Conservation (phyloP, 1,140 invertebrate species). For the Battus philenor region DNA sequence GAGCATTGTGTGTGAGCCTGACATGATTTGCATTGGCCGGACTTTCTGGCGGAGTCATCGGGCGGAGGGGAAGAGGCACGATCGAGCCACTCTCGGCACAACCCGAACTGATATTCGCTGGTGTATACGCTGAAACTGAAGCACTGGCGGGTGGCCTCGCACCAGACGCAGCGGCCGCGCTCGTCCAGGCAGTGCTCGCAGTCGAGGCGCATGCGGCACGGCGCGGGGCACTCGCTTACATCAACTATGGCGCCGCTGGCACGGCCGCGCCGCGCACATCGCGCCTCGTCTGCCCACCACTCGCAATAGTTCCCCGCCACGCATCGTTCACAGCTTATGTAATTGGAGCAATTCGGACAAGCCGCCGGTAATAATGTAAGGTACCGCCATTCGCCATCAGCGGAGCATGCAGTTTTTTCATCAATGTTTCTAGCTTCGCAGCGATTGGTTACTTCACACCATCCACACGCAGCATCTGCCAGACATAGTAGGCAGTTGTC, state of each 20-base stretch:
- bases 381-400: constrained; percentile 83
- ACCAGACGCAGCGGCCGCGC: constrained; percentile 95
- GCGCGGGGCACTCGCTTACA: constrained; percentile 82
- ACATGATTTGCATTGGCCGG: constrained; percentile 89
- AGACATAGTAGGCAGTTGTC: constrained; percentile 92
- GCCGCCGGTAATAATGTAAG: constrained; percentile 86
- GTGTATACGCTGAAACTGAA: constrained; percentile 97
- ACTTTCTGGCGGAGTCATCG: constrained; percentile 40
- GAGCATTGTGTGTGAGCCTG: constrained; percentile 85
- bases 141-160: constrained; percentile 92
- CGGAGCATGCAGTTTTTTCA: constrained; percentile 79
- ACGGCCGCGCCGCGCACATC: constrained; percentile 87
- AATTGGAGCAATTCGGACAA: constrained; percentile 92
- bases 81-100: constrained; percentile 95
- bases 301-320: constrained; percentile 86
- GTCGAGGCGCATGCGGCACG: constrained; percentile 84
- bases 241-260: constrained; percentile 79
- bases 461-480: constrained; percentile 91
- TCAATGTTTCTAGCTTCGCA: constrained; percentile 80
- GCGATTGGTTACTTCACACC: constrained; percentile 85
- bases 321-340: constrained; percentile 90
- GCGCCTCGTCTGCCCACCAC: constrained; percentile 91
- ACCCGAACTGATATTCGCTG: constrained; percentile 93
- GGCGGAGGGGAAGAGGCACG: constrained; percentile 77
- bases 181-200: constrained; percentile 91